Base-by-base conservation (phyloP, 2,888 invertebrate genomes). In the Erannis defoliaria region DNA sequence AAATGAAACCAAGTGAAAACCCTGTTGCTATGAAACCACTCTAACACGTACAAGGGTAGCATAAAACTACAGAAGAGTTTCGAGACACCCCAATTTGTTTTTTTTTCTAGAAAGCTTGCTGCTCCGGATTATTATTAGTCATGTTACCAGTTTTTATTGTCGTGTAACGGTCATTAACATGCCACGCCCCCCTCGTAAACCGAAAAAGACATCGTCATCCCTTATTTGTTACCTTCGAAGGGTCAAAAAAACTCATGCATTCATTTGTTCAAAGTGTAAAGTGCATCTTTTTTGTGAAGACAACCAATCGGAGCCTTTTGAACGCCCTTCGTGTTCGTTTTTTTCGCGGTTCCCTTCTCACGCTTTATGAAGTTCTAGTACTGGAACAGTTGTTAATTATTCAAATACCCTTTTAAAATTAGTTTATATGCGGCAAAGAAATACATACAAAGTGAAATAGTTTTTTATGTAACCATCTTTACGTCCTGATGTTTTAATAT, bases 351-450 rank as follows among this genome's bases (percentile, higher is more conserved):
- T 45, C 45, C 62, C 66, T 66, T 70, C 55, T 58, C 43, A 35
- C n/a, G 19, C 21, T 66, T 67, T 70, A 72, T 84, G 68, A 23
- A 37, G 26, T 61, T 77, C 79, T 81, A 62, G 78, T 82, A 75
- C 54, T 64, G 60, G 12, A 42, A 29, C 19, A 21, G 5, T 29
- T 19, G 70, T 75, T 82, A 81, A 82, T 80, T 81, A 76, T 77
- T 74, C 58, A 60, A 61, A 68, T 53, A 67, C 10, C 64, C 18
- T n/a, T 56, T 49, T 18, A 1, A 49, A 59, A 50, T 16, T 50
- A 19, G 26, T 26, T 57, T 43, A 10, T 40, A 9, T 42, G 2
- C 1, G 16, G 5, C 42, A 31, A 19, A 8, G 8, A 10, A 2
- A 45, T 14, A 42, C 12, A 40, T 1, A 0, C 21, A 23, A 12